Evolutionary conservation across 2,888 invertebrate species (phyloP).

Genomic region (Habrosyne pyritoides): DNA sequence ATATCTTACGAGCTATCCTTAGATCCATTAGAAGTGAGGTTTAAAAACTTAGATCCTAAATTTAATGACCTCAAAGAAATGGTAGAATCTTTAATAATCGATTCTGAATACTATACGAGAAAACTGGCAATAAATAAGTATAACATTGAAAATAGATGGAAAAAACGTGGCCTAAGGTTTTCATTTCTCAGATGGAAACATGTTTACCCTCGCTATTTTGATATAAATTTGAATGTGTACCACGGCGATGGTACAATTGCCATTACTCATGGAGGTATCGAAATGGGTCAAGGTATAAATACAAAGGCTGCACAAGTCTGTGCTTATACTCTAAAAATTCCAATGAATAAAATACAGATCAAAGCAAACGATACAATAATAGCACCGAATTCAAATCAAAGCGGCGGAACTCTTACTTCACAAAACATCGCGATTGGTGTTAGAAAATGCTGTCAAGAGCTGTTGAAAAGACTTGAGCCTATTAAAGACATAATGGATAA

Average conservation of each 20-base stretch:
- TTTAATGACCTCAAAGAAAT: constrained; percentile 61
- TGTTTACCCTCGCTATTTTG: constrained; percentile 46
- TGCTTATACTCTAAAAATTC: constrained; percentile 85
- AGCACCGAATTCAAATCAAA: constrained; percentile 84
- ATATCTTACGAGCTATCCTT: constrained; percentile 78
- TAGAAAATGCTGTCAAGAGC: constrained; percentile 71
- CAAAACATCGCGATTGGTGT: constrained; percentile 85
- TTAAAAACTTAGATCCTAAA: constrained; percentile 70
- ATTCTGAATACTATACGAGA: constrained; percentile 78
- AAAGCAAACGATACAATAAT: constrained; percentile 85
- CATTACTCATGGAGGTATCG: constrained; percentile 85
- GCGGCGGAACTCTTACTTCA: constrained; percentile 87
- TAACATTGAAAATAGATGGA: constrained; percentile 87
- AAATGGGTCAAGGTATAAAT: constrained; percentile 89
- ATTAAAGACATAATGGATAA: constrained; percentile 56
- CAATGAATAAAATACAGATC: constrained; percentile 84
- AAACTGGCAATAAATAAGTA: constrained; percentile 74
- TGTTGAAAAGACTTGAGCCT: constrained; percentile 71
- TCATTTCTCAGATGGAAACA: constrained; percentile 85
- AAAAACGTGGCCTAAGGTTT: constrained; percentile 85
- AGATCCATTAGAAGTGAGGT: constrained; percentile 82
- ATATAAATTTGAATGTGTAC: constrained; percentile 84
- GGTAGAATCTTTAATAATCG: constrained; percentile 77
- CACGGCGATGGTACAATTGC: constrained; percentile 84
- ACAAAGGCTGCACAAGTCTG: constrained; percentile 87